Conservation (phyloP, 2,888 invertebrate genomes). For the Chrysina gloriosa region DNA sequence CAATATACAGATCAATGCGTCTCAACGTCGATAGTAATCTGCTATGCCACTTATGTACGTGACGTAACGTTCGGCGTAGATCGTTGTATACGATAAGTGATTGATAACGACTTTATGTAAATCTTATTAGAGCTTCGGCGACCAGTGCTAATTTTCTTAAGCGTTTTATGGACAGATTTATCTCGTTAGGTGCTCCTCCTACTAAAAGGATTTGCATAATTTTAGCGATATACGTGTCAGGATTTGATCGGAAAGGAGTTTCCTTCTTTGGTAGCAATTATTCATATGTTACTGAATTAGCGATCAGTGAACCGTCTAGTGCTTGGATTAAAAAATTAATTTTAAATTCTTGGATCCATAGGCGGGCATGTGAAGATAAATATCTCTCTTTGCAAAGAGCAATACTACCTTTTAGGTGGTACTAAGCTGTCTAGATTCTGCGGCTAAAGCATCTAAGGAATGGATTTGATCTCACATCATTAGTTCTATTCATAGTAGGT, state of each 20-base stretch:
- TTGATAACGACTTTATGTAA: conserved; percentile 21
- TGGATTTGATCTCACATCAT: too few species aligned
- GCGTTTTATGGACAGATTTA: background rate
- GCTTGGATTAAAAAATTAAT: background rate
- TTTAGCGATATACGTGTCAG: background rate
- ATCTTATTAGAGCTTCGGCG: background rate
- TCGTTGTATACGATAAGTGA: background rate
- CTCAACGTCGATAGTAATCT: background rate
- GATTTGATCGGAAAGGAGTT: background rate
- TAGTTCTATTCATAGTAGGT: too few species aligned
- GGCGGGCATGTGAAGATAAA: conserved; percentile 1
- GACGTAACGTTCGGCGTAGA: background rate
- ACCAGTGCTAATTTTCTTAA: background rate
- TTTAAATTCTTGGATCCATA: background rate
- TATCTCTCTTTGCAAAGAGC: too few species aligned
- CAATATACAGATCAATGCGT: conserved; percentile 5
- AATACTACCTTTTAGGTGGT: too few species aligned
- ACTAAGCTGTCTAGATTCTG: too few species aligned
- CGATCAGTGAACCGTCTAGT: background rate
- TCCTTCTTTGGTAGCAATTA: conserved; percentile 6
- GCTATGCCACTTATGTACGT: conserved; percentile 8
- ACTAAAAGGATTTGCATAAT: background rate
- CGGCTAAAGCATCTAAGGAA: too few species aligned
- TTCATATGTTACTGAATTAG: background rate
- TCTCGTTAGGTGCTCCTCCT: background rate